Evolutionary conservation across 2,113 vertebrate species (phyloP).

Genomic region (Melanerpes aurifrons): DNA sequence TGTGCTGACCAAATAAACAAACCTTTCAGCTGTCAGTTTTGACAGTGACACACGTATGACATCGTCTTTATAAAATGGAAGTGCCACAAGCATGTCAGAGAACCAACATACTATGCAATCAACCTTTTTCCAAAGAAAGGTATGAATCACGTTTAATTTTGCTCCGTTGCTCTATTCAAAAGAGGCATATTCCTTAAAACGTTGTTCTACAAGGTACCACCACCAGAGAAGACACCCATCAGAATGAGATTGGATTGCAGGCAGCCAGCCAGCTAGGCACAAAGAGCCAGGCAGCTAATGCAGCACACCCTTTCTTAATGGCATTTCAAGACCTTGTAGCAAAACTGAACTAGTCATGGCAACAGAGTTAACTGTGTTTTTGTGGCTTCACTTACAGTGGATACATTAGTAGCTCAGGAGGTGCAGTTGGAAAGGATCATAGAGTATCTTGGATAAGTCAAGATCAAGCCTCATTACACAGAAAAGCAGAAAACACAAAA

Average conservation of each 20-base stretch:
- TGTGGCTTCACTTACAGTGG: background rate
- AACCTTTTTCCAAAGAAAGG: background rate
- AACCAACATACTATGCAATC: background rate
- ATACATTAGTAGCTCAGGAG: background rate
- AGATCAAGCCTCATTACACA: background rate
- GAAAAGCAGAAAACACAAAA: background rate
- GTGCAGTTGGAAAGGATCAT: background rate
- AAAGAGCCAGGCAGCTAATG: background rate
- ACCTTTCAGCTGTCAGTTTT: background rate
- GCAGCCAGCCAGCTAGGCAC: background rate
- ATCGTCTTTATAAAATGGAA: background rate
- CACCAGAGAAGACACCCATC: background rate
- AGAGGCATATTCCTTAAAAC: background rate
- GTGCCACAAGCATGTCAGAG: background rate
- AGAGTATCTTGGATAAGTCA: background rate
- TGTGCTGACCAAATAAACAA: slow-evolving; percentile 20
- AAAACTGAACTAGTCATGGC: background rate
- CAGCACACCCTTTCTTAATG: background rate
- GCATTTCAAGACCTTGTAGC: background rate
- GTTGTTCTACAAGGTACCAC: background rate
- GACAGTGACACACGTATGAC: background rate
- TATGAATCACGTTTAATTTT: background rate
- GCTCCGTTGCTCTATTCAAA: background rate
- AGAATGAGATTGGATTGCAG: background rate
- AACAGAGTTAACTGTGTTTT: background rate